Conservation (phyloP, 2,797 vertebrate genomes). For the Austrolebias charrua region DNA sequence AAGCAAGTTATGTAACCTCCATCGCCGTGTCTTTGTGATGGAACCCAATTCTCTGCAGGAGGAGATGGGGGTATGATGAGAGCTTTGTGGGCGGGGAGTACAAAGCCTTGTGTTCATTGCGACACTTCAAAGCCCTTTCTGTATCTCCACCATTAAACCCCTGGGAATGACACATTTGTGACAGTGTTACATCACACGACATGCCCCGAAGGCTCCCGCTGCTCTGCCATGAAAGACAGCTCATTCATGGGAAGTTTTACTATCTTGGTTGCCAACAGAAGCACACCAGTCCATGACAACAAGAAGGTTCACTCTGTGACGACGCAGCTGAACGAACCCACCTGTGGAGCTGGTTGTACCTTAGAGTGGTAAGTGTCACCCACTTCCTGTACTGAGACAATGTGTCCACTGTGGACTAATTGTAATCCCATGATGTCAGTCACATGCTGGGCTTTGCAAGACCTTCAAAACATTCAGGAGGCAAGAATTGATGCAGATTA, state of each 20-base stretch:
- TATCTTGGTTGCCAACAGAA: conserved; percentile 46
- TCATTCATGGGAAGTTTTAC: conserved; percentile 71
- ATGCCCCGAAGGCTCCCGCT: conserved; percentile 61
- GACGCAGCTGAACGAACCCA: conserved; percentile 33
- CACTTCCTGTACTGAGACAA: conserved; percentile 44
- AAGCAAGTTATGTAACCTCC: conserved; percentile 67
- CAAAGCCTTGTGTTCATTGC: conserved; percentile 78
- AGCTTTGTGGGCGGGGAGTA: conserved; percentile 53
- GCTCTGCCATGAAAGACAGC: conserved; percentile 54
- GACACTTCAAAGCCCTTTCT: conserved; percentile 75
- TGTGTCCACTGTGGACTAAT: conserved; percentile 28
- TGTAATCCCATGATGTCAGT: conserved; percentile 18
- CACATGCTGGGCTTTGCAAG: conserved; percentile 17
- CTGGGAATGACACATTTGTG: conserved; percentile 73
- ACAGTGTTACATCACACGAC: conserved; percentile 72
- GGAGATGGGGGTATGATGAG: conserved; percentile 17
- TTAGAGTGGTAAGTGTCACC: conserved; percentile 21
- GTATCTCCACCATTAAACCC: conserved; percentile 63
- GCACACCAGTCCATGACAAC: conserved; percentile 43
- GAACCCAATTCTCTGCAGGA: conserved; percentile 45
- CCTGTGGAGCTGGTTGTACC: conserved; percentile 25
- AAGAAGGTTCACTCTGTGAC: conserved; percentile 12
- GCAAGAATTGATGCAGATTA: conserved; percentile 15
- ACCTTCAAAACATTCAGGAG: conserved; percentile 10
- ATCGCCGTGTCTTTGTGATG: conserved; percentile 57